Conservation (phyloP, 2,113 vertebrate species). For the Rynchops niger region DNA sequence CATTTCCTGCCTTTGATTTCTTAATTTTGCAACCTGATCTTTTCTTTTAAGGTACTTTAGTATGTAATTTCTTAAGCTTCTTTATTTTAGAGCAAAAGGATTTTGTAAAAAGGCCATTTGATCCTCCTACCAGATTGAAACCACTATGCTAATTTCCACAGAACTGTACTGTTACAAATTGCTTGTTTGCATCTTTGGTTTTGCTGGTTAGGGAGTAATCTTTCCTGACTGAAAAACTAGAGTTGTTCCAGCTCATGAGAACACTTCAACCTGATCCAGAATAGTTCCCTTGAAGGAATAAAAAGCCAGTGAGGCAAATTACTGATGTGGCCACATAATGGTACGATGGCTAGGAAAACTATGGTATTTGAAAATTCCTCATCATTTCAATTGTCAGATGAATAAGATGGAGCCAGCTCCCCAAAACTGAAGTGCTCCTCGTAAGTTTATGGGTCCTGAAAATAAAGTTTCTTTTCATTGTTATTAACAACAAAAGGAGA, state of each 20-base stretch:
- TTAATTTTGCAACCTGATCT: background rate
- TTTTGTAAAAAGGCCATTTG: background rate
- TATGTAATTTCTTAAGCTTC: background rate
- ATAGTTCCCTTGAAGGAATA: background rate
- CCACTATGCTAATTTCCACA: background rate
- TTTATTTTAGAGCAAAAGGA: background rate
- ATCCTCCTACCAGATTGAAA: conserved; percentile 2
- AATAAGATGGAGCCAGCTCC: background rate
- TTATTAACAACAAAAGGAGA: background rate
- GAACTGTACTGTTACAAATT: background rate
- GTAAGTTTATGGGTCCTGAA: background rate
- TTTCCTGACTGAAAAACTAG: conserved; percentile 4
- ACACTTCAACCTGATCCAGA: background rate
- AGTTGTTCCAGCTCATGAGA: background rate
- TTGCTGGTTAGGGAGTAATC: background rate
- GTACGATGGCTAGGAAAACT: background rate
- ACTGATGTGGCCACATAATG: background rate
- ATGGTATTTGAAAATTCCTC: background rate
- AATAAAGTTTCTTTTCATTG: background rate
- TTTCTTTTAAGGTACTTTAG: background rate
- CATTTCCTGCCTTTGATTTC: conserved; percentile 17
- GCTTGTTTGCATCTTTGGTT: background rate
- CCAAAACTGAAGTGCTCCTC: background rate
- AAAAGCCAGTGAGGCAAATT: background rate
- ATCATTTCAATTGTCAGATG: background rate